Conservation (phyloP, 2,113 vertebrate genomes). For the Brienomyrus longianalis region DNA sequence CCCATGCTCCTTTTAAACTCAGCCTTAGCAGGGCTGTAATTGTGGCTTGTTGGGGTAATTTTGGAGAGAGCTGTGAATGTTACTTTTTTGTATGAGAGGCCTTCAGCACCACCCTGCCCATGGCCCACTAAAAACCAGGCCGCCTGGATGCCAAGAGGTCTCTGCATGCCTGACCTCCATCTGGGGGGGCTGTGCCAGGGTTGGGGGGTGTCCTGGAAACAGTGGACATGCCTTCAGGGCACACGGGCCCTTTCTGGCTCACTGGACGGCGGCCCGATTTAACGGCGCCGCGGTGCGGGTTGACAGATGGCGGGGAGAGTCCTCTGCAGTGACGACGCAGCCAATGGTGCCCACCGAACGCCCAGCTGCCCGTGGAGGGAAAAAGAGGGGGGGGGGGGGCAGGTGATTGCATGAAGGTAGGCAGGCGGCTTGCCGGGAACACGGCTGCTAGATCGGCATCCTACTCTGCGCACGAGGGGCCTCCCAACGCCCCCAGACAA, state of each 20-base stretch:
- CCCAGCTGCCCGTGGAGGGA: not conserved
- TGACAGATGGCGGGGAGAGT: not conserved
- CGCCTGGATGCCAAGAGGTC: conserved; percentile 29
- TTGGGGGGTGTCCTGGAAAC: conserved; percentile 36
- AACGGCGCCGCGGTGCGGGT: not conserved
- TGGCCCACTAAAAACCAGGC: conserved; percentile 18
- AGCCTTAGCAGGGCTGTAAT: conserved; percentile 42
- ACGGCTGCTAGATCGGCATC: not conserved
- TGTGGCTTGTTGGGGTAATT: conserved; percentile 45
- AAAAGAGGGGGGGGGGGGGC: not conserved
- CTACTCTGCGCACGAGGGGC: not conserved
- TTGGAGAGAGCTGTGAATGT: conserved; percentile 29
- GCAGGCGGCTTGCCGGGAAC: not conserved
- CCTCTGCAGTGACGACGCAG: not conserved
- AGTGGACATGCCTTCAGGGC: not conserved
- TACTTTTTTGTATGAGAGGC: conserved; percentile 32
- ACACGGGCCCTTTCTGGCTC: not conserved
- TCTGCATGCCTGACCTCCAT: conserved; percentile 37
- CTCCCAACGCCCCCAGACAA: not conserved
- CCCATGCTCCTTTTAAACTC: conserved; percentile 26
- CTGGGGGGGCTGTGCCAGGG: conserved; percentile 34
- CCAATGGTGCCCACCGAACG: not conserved
- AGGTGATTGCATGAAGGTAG: not conserved
- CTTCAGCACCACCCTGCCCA: conserved; percentile 30
- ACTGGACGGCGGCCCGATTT: not conserved